Evolutionary conservation across 2,113 vertebrate species (phyloP).

Genomic region (Romanogobio albipinnatus): DNA sequence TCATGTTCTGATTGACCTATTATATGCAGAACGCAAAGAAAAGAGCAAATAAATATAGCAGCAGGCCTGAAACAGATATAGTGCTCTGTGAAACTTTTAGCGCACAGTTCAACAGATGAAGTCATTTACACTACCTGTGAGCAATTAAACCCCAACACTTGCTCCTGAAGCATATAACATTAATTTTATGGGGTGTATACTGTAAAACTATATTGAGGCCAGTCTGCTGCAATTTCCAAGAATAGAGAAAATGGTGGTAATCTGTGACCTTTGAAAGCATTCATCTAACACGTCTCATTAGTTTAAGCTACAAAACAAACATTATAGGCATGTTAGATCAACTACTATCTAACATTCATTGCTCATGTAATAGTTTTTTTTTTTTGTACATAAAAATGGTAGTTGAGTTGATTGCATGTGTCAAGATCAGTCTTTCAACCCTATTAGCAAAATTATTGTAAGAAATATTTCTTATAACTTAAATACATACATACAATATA

Average conservation of each 20-base stretch:
- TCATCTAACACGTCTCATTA: not conserved
- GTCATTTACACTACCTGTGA: slow-evolving; percentile 44
- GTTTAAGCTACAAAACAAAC: too few species aligned
- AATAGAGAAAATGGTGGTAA: not conserved
- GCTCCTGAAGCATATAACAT: slow-evolving; percentile 35
- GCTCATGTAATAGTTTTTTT: too few species aligned
- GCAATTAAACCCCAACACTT: slow-evolving; percentile 42
- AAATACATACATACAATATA: too few species aligned
- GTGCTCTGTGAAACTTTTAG: not conserved
- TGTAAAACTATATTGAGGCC: not conserved
- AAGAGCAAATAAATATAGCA: not conserved
- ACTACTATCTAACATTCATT: not conserved
- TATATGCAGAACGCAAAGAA: slow-evolving; percentile 1
- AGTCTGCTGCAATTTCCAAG: not conserved
- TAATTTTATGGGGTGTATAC: slow-evolving; percentile 38
- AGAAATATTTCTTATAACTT: too few species aligned
- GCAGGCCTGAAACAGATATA: not conserved
- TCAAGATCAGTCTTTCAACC: too few species aligned
- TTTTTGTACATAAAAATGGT: not conserved
- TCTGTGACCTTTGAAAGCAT: not conserved
- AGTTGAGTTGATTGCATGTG: not conserved
- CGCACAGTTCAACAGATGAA: slow-evolving; percentile 24
- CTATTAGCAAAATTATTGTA: too few species aligned
- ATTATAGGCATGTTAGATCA: not conserved
- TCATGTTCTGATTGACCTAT: not conserved